Percentiles rank a stretch among this genome's conserved stretches.
Evolutionary conservation across 2,113 vertebrate genomes (phyloP).

Genomic region (Glaucidium brasilianum): DNA sequence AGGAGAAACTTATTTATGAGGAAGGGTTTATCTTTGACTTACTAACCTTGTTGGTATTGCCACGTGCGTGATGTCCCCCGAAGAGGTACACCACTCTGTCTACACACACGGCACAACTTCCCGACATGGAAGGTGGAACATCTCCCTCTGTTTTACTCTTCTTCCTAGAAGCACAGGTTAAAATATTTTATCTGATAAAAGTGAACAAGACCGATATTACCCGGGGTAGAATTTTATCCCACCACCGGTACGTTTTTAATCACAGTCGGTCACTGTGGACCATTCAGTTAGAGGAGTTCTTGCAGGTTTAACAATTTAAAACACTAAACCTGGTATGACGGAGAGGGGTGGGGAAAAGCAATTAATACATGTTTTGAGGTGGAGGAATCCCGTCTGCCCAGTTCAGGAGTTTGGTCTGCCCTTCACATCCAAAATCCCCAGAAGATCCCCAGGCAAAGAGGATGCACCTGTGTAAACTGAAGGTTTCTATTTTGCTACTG

Average conservation of each 20-base stretch:
- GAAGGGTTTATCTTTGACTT: neutral
- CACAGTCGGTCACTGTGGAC: accelerated
- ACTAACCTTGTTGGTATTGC: constrained; percentile 93
- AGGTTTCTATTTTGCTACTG: neutral
- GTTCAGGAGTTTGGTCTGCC: neutral
- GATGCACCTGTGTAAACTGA: neutral
- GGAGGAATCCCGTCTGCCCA: neutral
- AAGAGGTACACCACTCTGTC: constrained; percentile 92
- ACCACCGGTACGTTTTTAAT: accelerated
- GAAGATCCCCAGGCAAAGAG: neutral
- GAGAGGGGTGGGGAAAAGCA: neutral
- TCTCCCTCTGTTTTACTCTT: constrained; percentile 85
- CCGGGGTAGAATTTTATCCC: neutral
- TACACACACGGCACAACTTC: constrained; percentile 91
- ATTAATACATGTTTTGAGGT: neutral
- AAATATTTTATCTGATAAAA: neutral
- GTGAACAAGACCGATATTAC: accelerated
- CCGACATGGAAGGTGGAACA: constrained; percentile 92
- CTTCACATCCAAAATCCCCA: neutral
- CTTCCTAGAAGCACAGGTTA: constrained; percentile 70
- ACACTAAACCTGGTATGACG: accelerated
- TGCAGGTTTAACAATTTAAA: neutral
- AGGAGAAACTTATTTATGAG: neutral
- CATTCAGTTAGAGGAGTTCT: accelerated
- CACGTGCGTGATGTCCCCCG: constrained; percentile 90